Evolutionary conservation across 64 coral and sea anemone genomes (phyloP).

Genomic region (Acropora tenuis): DNA sequence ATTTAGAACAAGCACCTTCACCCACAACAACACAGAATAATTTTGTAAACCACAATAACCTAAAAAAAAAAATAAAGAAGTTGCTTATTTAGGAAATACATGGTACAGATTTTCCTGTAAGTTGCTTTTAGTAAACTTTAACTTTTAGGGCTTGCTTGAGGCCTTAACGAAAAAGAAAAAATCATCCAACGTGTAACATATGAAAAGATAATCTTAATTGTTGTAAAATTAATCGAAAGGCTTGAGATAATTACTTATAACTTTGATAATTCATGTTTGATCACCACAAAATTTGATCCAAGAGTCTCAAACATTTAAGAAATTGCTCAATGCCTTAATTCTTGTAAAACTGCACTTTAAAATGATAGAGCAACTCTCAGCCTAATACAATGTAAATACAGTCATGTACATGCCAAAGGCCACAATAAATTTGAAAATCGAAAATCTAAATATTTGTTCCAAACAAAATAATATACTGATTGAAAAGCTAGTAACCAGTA

Average conservation of each 20-base stretch:
- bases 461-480: slow-evolving; percentile 29
- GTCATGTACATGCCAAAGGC: slow-evolving; percentile 28
- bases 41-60: slow-evolving; percentile 20
- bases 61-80: slow-evolving; percentile 27
- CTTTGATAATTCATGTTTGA: slow-evolving; percentile 44
- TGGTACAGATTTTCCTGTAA: slow-evolving; percentile 46
- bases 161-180: slow-evolving; percentile 29
- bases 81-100: slow-evolving; percentile 31
- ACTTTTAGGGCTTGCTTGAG: slow-evolving; percentile 45
- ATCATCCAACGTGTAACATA: too few relatives aligned
- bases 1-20: slow-evolving; percentile 45
- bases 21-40: slow-evolving; percentile 43
- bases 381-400: slow-evolving; percentile 35
- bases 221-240: slow-evolving; percentile 31
- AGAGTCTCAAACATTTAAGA: slow-evolving; percentile 16
- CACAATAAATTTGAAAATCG: slow-evolving; percentile 14
- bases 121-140: slow-evolving; percentile 27
- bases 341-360: slow-evolving; percentile 37
- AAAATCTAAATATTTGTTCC: slow-evolving; percentile 31
- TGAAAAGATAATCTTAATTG: slow-evolving; percentile 42
- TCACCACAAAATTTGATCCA: slow-evolving; percentile 47
- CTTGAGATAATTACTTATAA: slow-evolving; percentile 46
- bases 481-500: not conserved
- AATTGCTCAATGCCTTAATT: slow-evolving; percentile 42
- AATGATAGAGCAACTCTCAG: slow-evolving; percentile 21